These are phyloP conservation scores for Panopea generosa DNA, from an alignment of 2,888 invertebrate species.

Conservation along the genomic window DNA sequence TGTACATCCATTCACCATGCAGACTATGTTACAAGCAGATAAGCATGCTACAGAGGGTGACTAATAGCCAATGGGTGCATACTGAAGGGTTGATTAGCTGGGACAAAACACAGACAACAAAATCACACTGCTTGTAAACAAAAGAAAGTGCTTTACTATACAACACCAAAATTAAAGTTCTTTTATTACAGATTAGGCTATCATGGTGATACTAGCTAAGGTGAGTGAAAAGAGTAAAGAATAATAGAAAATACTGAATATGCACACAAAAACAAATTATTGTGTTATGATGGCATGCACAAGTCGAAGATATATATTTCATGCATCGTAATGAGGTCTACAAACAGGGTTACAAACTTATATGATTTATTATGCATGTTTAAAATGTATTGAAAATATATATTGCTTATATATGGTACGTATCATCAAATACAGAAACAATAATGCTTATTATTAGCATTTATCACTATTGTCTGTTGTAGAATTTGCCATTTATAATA, in stretches of 20 bases:
- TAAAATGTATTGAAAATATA: conserved; percentile 3
- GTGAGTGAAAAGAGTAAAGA: conserved; percentile 3
- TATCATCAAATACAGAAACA: conserved; percentile 3
- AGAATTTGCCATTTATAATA: conserved; percentile 3
- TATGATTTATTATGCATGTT: conserved; percentile 1
- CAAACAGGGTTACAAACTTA: conserved; percentile 3
- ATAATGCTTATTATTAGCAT: conserved; percentile 1
- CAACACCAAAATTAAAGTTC: conserved; percentile 3
- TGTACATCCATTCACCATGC: conserved; percentile 9
- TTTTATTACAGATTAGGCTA: conserved; percentile 3
- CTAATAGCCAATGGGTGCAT: conserved; percentile 14
- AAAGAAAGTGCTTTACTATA: background rate
- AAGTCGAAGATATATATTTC: conserved; percentile 3
- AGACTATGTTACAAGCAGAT: conserved; percentile 19
- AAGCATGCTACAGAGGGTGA: too few relatives aligned
- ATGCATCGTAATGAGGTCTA: conserved; percentile 3
- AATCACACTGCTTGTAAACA: conserved; percentile 3
- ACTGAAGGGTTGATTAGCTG: conserved; percentile 3
- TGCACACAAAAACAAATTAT: conserved; percentile 3
- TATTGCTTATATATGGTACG: conserved; percentile 1
- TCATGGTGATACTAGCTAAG: background rate
- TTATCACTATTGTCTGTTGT: conserved; percentile 3
- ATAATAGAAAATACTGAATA: conserved; percentile 2
- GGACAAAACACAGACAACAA: conserved; percentile 3
- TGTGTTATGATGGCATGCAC: conserved; percentile 3